Conservation (phyloP, 2,113 vertebrate genomes). For the Nipponia nippon region DNA sequence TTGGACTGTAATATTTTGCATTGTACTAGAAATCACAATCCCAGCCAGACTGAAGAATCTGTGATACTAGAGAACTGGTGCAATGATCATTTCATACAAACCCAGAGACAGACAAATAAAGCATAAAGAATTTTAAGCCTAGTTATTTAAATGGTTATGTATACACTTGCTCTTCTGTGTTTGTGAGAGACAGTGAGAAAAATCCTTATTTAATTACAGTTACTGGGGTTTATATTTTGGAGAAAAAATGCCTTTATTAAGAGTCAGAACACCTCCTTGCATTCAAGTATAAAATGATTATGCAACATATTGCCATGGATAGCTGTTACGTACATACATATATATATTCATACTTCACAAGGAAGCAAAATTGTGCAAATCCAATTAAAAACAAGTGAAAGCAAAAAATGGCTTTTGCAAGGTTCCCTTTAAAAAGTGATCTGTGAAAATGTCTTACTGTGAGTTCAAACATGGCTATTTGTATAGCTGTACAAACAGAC, state of each 20-base stretch:
- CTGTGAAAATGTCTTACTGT: background rate
- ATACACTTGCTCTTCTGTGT: background rate
- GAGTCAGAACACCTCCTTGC: background rate
- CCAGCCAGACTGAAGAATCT: background rate
- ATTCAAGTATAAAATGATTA: background rate
- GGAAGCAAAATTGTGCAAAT: background rate
- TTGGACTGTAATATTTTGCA: background rate
- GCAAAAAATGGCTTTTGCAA: background rate
- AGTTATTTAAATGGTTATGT: background rate
- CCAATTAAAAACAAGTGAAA: background rate
- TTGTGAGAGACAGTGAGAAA: background rate
- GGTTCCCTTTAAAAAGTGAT: background rate
- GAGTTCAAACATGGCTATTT: background rate
- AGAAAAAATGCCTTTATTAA: background rate
- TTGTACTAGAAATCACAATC: background rate
- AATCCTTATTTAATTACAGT: background rate
- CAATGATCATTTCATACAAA: background rate
- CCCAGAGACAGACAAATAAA: background rate
- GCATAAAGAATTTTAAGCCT: background rate
- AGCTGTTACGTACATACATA: background rate
- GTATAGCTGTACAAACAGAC: slow-evolving; percentile 23
- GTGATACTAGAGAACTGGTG: background rate
- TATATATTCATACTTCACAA: background rate
- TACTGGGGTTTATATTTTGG: background rate
- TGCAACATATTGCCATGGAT: background rate